These are phyloP conservation scores for Ennomos quercinarius DNA, from an alignment of 2,888 invertebrate genomes.

Conservation along the genomic window DNA sequence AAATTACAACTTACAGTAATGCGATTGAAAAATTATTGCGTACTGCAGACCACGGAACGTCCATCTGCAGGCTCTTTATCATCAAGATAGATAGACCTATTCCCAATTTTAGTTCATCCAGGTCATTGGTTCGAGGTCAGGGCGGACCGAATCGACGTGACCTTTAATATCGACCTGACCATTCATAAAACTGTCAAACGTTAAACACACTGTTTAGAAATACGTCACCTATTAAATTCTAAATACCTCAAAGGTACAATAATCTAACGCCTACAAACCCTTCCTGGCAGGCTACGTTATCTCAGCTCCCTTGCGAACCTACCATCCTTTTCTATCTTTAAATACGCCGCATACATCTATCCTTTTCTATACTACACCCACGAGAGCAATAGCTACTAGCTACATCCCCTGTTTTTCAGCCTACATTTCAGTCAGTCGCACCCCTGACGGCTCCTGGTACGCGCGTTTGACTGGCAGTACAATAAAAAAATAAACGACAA, in stretches of 20 bases:
- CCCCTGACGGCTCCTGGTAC: slow-evolving; percentile 51
- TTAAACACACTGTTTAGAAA: slow-evolving; percentile 1
- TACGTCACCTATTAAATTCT: slow-evolving; percentile 66
- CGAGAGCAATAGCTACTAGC: slow-evolving; percentile 48
- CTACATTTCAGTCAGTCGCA: slow-evolving; percentile 73
- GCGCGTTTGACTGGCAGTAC: slow-evolving; percentile 41
- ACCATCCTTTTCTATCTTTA: slow-evolving; percentile 46
- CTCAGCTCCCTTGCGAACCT: slow-evolving; percentile 56
- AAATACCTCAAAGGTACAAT: slow-evolving; percentile 71
- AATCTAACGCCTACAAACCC: slow-evolving; percentile 76
- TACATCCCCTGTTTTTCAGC: slow-evolving; percentile 72
- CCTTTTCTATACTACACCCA: slow-evolving; percentile 69
- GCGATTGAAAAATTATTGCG: slow-evolving; percentile 9
- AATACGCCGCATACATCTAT: slow-evolving; percentile 37
- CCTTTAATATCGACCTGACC: not conserved
- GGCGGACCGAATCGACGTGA: not conserved
- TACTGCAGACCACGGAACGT: slow-evolving; percentile 1
- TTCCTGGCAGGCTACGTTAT: slow-evolving; percentile 69
- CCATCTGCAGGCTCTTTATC: too few species aligned
- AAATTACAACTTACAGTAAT: too few species aligned
- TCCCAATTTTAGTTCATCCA: slow-evolving; percentile 16
- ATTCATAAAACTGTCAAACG: not conserved
- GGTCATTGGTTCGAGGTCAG: slow-evolving; percentile 8
- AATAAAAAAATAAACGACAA: slow-evolving; percentile 26
- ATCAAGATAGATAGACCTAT: slow-evolving; percentile 2